Conservation (phyloP, 2,888 invertebrate genomes). For the Quadroppia sp. region DNA sequence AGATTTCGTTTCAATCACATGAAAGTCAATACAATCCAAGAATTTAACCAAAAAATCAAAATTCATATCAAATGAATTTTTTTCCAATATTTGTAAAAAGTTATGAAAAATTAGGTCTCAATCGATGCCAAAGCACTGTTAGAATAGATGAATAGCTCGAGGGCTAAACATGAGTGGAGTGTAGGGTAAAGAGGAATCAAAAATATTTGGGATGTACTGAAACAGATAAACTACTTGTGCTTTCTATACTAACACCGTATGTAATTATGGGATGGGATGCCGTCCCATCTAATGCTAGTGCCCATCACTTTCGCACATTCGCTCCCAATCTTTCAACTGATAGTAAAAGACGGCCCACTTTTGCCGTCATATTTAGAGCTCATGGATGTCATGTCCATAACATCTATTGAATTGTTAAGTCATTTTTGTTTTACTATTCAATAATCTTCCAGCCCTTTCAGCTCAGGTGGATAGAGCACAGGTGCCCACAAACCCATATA, state of each 20-base stretch:
- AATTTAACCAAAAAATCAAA: no score
- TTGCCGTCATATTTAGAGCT: background rate
- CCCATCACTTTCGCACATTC: background rate
- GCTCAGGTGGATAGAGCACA: background rate
- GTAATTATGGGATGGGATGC: background rate
- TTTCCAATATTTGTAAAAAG: no score
- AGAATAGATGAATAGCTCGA: background rate
- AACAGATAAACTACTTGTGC: background rate
- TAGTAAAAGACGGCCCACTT: background rate
- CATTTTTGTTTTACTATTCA: background rate
- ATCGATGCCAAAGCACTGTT: background rate
- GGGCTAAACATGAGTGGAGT: background rate
- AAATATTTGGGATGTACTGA: conserved; percentile 6
- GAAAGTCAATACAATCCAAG: no score
- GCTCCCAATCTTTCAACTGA: background rate
- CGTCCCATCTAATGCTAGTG: background rate
- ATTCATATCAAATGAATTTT: no score
- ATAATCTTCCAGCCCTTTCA: background rate
- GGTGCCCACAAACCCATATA: background rate
- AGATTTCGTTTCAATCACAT: no score
- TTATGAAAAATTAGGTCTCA: background rate
- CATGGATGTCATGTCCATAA: background rate
- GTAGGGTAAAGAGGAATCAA: background rate
- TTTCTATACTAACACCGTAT: background rate
- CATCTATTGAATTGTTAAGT: background rate